Conservation (phyloP, 1,140 invertebrate species). For the Drosophila gunungcola region DNA sequence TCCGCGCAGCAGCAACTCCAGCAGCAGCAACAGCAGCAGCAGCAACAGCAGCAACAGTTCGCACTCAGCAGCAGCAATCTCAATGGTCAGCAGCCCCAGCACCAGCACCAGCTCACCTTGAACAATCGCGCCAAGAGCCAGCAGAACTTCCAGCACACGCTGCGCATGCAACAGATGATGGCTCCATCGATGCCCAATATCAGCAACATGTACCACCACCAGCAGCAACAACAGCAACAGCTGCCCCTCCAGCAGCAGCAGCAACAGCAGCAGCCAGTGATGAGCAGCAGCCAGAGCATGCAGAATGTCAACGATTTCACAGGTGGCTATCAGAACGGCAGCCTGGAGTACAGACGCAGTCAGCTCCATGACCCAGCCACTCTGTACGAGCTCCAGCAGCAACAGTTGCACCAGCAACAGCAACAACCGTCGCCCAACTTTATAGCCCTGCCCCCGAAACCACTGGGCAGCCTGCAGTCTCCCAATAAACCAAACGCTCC, state of each 20-base stretch:
- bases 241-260: slow-evolving; percentile 29
- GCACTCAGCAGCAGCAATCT: slow-evolving; percentile 70
- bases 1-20: slow-evolving; percentile 63
- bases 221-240: slow-evolving; percentile 60
- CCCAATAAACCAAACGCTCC: slow-evolving; percentile 70
- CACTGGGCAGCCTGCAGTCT: slow-evolving; percentile 67
- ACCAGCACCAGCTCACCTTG: slow-evolving; percentile 62
- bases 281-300: slow-evolving; percentile 84
- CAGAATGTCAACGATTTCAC: slow-evolving; percentile 83
- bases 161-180: slow-evolving; percentile 84
- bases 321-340: slow-evolving; percentile 68
- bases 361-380: slow-evolving; percentile 66
- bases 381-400: slow-evolving; percentile 71
- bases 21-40: slow-evolving; percentile 63
- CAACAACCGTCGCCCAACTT: slow-evolving; percentile 75
- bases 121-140: slow-evolving; percentile 77
- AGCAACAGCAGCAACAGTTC: slow-evolving; percentile 71
- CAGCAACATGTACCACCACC: slow-evolving; percentile 79
- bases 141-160: slow-evolving; percentile 76
- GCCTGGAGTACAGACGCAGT: slow-evolving; percentile 69
- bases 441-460: slow-evolving; percentile 76
- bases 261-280: slow-evolving; percentile 43
- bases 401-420: slow-evolving; percentile 54
- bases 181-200: slow-evolving; percentile 85
- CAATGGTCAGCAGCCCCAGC: slow-evolving; percentile 52